These are phyloP conservation scores for Pyrrhosoma nymphula DNA, from an alignment of 2,888 invertebrate genomes.

Conservation along the genomic window DNA sequence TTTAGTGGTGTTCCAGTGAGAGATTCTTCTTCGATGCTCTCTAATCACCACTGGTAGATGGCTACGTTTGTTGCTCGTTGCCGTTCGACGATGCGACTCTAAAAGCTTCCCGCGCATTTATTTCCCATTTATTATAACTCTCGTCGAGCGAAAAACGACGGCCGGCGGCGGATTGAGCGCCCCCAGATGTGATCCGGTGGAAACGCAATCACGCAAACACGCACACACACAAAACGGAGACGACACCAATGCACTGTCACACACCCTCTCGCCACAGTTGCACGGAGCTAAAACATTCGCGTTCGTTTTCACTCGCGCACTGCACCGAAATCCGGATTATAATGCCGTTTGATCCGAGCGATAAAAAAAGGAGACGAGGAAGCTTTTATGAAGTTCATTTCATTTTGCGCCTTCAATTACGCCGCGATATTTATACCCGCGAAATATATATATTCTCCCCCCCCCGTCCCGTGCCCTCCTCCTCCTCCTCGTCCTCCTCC, in stretches of 20 bases:
- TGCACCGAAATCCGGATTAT: background rate
- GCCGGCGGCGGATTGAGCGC: no score
- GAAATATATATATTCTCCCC: background rate
- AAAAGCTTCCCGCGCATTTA: background rate
- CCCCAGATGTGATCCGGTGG: no score
- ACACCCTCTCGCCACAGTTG: no score
- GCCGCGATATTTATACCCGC: background rate
- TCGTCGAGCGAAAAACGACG: background rate
- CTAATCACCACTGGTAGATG: no score
- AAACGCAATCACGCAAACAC: no score
- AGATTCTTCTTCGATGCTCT: no score
- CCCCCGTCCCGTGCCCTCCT: no score
- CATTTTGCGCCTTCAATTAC: slow-evolving; percentile 22
- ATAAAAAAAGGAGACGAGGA: background rate
- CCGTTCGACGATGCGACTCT: background rate
- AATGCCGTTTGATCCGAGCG: background rate
- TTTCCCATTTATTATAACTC: background rate
- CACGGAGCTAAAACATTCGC: background rate
- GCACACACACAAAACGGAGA: no score
- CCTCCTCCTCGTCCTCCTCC: no score
- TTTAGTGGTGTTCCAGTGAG: no score
- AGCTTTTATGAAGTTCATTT: slow-evolving; percentile 25
- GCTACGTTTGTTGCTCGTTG: no score
- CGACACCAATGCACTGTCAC: no score
- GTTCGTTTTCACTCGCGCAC: background rate